Base-by-base conservation (phyloP, 1,140 invertebrate species). In the Sogatella furcifera region DNA sequence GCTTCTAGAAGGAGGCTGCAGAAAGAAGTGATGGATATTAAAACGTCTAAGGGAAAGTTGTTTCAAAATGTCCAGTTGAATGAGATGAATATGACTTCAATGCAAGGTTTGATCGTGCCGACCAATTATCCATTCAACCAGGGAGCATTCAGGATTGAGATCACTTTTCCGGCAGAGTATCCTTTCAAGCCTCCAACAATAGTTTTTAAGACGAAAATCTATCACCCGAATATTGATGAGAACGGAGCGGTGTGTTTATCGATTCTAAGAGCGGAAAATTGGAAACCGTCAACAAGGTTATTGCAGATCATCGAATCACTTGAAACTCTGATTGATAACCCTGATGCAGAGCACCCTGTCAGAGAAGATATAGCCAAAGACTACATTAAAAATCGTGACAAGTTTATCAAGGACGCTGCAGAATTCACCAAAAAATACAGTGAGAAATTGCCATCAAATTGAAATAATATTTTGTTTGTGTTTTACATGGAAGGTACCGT, bases 111-210 rank as follows among this genome's bases (percentile, higher is more conserved):
- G 31, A 92, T 97, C 73, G 84, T 95, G 64, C 94, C 94, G 41
- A 93, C 98, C 69, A 93, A 92, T 79, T 83, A 92, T 64, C 95
- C 97, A 0, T 99, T 98, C 77, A 97, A 96, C 72, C 98, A 97
- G 84, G 97, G 96, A 66, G 96, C 96, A 61, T 99, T 99, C 79
- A 84, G 88, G 69, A 96, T 99, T 74, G 92, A 96, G 77, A 97
- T 99, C 59, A 92, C 93, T 74, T 99, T 98, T 74, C 97, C 97
- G 53, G 92, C 94, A 52, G 97, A 99, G 72, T 99, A 99, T 78
- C 97, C 97, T n/a, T 99, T 99, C 72, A 99, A 99, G 74, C 96
- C 97, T 55, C 97, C 97, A 60, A 97, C 96, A 78, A 93, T 98
- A 70, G 92, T 86, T 71, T 99, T 99, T 73, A 95, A 95, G 77